These are phyloP conservation scores for Drosophila diplacantha DNA, from an alignment of 2,888 invertebrate genomes.

Conservation along the genomic window DNA sequence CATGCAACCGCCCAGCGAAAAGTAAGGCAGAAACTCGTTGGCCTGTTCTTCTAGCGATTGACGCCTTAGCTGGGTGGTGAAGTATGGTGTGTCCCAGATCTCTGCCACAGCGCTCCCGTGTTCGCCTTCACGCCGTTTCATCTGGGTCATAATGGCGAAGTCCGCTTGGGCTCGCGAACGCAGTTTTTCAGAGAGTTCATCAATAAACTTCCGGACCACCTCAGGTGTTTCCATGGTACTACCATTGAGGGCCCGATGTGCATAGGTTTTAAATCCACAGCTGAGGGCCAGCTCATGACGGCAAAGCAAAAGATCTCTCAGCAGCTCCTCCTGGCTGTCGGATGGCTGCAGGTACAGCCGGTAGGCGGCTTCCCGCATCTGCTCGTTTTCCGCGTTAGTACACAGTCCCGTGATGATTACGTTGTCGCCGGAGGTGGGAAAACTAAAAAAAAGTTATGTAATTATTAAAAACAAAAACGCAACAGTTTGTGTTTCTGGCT, in stretches of 20 bases:
- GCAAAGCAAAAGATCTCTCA: constrained; percentile 85
- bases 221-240: constrained; percentile 90
- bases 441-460: constrained; percentile 75
- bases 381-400: constrained; percentile 88
- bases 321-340: constrained; percentile 84
- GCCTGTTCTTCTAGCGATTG: constrained; percentile 84
- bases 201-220: constrained; percentile 88
- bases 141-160: constrained; percentile 85
- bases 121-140: constrained; percentile 80
- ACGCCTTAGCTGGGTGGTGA: constrained; percentile 85
- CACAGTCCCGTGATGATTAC: constrained; percentile 88
- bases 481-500: too few species aligned
- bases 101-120: constrained; percentile 76
- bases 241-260: constrained; percentile 91
- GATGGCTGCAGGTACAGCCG: constrained; percentile 90
- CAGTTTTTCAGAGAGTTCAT: constrained; percentile 85
- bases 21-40: constrained; percentile 89
- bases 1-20: constrained; percentile 96
- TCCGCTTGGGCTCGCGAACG: constrained; percentile 85
- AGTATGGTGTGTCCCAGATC: constrained; percentile 94
- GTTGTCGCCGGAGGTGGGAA: constrained; percentile 84
- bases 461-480: neutral
- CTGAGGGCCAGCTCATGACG: constrained; percentile 88
- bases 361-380: constrained; percentile 92
- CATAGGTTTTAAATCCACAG: constrained; percentile 93